Conservation (phyloP, 2,888 invertebrate genomes). For the Cataglyphis livida region DNA sequence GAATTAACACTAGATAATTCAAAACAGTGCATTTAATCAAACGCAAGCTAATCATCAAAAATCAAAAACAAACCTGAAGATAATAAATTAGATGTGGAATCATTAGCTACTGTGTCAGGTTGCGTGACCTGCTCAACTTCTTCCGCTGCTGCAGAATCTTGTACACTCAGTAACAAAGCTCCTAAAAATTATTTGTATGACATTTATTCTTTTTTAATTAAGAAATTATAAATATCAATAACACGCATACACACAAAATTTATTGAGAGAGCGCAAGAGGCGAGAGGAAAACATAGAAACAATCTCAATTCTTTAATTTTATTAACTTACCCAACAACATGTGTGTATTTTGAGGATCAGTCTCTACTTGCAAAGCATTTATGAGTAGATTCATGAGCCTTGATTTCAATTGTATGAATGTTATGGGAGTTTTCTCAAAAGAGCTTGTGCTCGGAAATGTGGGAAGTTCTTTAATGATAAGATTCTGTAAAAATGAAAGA, state of each 20-base stretch:
- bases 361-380: slow-evolving; percentile 93
- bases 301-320: not conserved
- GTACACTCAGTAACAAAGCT: slow-evolving; percentile 91
- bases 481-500: slow-evolving; percentile 85
- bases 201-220: not conserved
- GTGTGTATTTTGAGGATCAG: slow-evolving; percentile 94
- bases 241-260: not conserved
- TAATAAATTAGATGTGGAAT: slow-evolving; percentile 88
- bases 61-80: slow-evolving; percentile 88
- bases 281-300: slow-evolving; percentile 22
- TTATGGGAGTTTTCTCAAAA: slow-evolving; percentile 83
- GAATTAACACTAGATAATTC: slow-evolving; percentile 52
- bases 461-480: slow-evolving; percentile 90
- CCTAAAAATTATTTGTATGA: slow-evolving; percentile 84
- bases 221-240: not conserved
- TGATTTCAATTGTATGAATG: slow-evolving; percentile 91
- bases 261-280: not conserved
- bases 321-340: slow-evolving; percentile 89
- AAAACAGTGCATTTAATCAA: slow-evolving; percentile 66
- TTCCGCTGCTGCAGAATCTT: slow-evolving; percentile 92
- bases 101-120: slow-evolving; percentile 86
- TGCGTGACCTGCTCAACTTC: slow-evolving; percentile 89
- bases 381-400: slow-evolving; percentile 93
- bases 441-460: slow-evolving; percentile 68
- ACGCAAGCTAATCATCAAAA: slow-evolving; percentile 51